Percentiles rank a stretch among this genome's conserved stretches.
These are phyloP conservation scores for Spicauda simplicius DNA, from an alignment of 2,888 invertebrate genomes.

Conservation along the genomic window DNA sequence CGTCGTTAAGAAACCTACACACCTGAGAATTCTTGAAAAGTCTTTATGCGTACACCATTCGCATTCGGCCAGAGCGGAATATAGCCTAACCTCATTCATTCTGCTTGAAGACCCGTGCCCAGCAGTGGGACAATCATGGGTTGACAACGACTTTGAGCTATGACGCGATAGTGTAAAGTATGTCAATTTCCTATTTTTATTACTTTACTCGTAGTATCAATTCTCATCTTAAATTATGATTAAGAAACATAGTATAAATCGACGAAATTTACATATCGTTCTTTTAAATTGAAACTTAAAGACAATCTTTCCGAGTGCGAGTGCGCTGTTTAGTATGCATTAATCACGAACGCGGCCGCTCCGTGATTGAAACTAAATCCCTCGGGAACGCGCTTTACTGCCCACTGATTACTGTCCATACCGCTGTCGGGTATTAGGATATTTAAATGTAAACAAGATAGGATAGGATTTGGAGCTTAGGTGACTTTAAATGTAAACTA, in stretches of 20 bases:
- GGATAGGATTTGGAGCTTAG: constrained; percentile 22
- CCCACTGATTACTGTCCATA: constrained; percentile 72
- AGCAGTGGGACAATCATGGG: too few species aligned
- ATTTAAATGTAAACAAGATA: constrained; percentile 62
- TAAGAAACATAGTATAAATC: not conserved
- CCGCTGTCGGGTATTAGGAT: constrained; percentile 65
- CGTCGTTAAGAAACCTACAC: too few species aligned
- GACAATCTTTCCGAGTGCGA: constrained; percentile 42
- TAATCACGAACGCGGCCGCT: constrained; percentile 71
- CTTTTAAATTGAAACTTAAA: not conserved
- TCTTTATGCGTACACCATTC: too few species aligned
- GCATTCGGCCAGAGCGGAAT: too few species aligned
- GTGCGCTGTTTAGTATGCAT: constrained; percentile 81
- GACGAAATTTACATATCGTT: too few species aligned
- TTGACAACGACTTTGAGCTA: too few species aligned
- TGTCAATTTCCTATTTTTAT: too few species aligned
- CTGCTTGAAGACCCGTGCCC: too few species aligned
- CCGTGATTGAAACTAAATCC: constrained; percentile 83
- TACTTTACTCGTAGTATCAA: too few species aligned
- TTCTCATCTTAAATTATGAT: not conserved
- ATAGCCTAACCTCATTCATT: too few species aligned
- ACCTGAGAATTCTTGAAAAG: too few species aligned
- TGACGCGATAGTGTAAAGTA: too few species aligned
- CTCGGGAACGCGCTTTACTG: constrained; percentile 62
- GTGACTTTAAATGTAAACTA: constrained; percentile 23